Base-by-base conservation (phyloP, 2,113 vertebrate species). In the Albula glossodonta region DNA sequence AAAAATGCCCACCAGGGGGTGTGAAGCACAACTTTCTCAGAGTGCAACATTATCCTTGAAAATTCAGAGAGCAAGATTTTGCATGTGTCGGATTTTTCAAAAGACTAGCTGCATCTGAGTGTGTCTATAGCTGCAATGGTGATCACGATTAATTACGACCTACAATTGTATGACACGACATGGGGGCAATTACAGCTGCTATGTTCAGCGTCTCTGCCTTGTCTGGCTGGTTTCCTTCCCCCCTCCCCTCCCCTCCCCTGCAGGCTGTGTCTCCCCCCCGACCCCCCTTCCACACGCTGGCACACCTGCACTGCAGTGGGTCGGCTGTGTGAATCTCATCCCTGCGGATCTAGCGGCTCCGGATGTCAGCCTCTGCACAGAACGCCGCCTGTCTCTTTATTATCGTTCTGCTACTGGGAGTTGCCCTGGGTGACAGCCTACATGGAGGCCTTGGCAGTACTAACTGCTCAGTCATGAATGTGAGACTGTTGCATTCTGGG, bases 131-230 rank as follows among this genome's bases (percentile, higher is more conserved):
- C 78, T 57, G 87, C 70, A 8, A 9, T 41, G 31, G 53, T 87
- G 63, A 84, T 80, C 74, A n/a, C 56, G 31, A 74, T 82, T 51
- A 88, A 90, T 88, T 52, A 86, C 83, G 77, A 87, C 77, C 83
- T 83, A 52, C 85, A 52, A 63, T 13, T 25, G 48, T n/a, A 41
- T 31, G 25, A 60, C 82, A 51, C 63, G 63, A 78, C 60, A 78
- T 8, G 51, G 13, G 53, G 78, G 86, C 80, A 89, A 87, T 85
- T 85, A 78, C 78, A 48, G 78, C 15, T 31, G 53, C 41, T 81
- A 48, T 52, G 83, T 78, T 63, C 31, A 53, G 83, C 9, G n/a
- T 83, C 83, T 84, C 81, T 78, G 51, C 63, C 22, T 22, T 74
- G 70, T 74, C 70, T 74, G n/a, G 2, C 5, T 13, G 70, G 9